These are phyloP conservation scores for Lycaena phlaeas DNA, from an alignment of 2,888 invertebrate genomes.

Conservation along the genomic window DNA sequence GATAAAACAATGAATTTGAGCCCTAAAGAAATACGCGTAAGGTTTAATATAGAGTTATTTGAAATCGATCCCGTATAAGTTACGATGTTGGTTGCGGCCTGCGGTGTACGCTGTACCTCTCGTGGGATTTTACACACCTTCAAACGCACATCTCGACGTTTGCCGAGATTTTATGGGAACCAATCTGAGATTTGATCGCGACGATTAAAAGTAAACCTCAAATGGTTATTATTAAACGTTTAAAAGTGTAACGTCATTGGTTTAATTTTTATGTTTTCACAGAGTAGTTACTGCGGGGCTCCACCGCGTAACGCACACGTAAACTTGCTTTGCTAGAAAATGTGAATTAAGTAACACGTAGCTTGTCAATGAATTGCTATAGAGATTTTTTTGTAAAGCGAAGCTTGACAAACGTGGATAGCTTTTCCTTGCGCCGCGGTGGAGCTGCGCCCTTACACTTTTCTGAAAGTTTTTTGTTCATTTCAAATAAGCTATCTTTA, in stretches of 20 bases:
- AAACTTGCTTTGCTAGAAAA: too few relatives aligned
- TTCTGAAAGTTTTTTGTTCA: too few relatives aligned
- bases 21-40: neutral
- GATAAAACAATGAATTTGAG: conserved; percentile 9
- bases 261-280: conserved; percentile 5
- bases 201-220: conserved; percentile 6
- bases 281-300: too few relatives aligned
- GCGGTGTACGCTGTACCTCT: conserved; percentile 43
- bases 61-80: conserved; percentile 24
- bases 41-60: conserved; percentile 2
- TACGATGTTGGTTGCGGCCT: conserved; percentile 43
- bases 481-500: too few relatives aligned
- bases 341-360: too few relatives aligned
- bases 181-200: conserved; percentile 36
- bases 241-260: conserved; percentile 12
- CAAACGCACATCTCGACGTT: conserved; percentile 32
- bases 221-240: conserved; percentile 10
- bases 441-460: too few relatives aligned
- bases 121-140: conserved; percentile 37
- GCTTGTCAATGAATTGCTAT: too few relatives aligned
- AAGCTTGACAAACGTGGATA: too few relatives aligned
- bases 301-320: too few relatives aligned
- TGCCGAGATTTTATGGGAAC: conserved; percentile 49
- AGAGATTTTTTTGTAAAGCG: too few relatives aligned
- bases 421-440: too few relatives aligned